Conservation (phyloP, 2,113 vertebrate species). For the Pongo pygmaeus region DNA sequence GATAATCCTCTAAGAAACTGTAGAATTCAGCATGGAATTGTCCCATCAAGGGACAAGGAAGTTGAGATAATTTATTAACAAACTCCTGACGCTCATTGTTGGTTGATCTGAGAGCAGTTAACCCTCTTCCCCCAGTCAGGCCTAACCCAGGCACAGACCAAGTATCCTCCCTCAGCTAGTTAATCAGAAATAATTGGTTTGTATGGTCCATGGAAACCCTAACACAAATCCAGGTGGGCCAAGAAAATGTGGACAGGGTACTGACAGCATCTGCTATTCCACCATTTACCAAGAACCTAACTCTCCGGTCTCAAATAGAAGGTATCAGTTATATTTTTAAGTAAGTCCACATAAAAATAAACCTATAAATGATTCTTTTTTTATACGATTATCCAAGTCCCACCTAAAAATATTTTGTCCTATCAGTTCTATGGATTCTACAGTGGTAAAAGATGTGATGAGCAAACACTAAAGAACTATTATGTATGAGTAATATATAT, state of each 20-base stretch:
- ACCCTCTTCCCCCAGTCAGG: not conserved
- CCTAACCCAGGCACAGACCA: not conserved
- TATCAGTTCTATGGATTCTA: not conserved
- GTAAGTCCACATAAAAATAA: not conserved
- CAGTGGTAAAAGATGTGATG: not conserved
- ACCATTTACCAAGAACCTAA: not conserved
- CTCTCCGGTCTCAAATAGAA: not conserved
- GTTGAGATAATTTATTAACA: not conserved
- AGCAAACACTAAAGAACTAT: not conserved
- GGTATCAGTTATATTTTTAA: not conserved
- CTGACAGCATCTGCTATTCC: not conserved
- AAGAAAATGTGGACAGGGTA: not conserved
- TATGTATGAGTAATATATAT: not conserved
- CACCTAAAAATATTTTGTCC: not conserved
- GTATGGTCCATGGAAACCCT: not conserved
- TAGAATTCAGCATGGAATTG: not conserved
- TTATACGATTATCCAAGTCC: not conserved
- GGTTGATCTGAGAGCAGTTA: not conserved
- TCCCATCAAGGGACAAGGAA: not conserved
- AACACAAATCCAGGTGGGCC: not conserved
- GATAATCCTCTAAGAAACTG: not conserved
- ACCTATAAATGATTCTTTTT: not conserved
- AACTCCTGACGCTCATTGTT: not conserved
- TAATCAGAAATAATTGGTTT: not conserved
- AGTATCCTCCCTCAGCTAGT: not conserved